phyloP scores from a whole-genome alignment of 2,113 vertebrate species.

The Bettongia penicillata region DNA sequence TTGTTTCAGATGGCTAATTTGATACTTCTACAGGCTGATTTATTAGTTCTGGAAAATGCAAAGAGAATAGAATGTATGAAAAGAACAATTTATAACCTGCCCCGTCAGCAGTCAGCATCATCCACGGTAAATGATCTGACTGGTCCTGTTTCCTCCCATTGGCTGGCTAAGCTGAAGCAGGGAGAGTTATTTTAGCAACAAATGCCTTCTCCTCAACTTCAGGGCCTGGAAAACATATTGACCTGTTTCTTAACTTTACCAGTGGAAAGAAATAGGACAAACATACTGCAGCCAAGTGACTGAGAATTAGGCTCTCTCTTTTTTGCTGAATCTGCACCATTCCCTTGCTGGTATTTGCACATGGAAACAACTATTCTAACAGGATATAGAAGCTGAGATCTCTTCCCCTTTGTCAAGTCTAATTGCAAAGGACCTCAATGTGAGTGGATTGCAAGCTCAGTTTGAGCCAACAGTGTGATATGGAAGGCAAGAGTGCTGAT shows the following conservation, averaged over 20 bases:
- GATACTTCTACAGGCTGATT: slow-evolving; percentile 27
- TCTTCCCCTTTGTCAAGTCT: background rate
- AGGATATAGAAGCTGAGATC: background rate
- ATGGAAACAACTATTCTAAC: background rate
- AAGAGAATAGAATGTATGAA: slow-evolving; percentile 40
- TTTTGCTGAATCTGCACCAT: slow-evolving; percentile 65
- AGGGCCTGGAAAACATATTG: slow-evolving; percentile 50
- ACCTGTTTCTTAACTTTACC: slow-evolving; percentile 60
- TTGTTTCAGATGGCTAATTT: background rate
- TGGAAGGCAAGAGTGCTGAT: background rate
- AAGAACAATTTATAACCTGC: slow-evolving; percentile 47
- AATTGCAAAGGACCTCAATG: background rate
- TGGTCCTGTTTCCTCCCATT: slow-evolving; percentile 49
- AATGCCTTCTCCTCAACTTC: slow-evolving; percentile 41
- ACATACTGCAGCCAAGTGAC: background rate
- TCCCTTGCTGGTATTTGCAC: background rate
- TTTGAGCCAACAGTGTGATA: background rate
- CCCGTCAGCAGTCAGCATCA: slow-evolving; percentile 52
- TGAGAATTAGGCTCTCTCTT: background rate
- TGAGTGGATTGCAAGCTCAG: background rate
- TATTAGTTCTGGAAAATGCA: slow-evolving; percentile 54
- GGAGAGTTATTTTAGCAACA: slow-evolving; percentile 51
- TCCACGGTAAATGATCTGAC: slow-evolving; percentile 40
- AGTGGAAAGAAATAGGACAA: slow-evolving; percentile 45
- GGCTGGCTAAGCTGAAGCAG: slow-evolving; percentile 56